Conservation (phyloP, 2,888 invertebrate genomes). For the Hymenopus coronatus region DNA sequence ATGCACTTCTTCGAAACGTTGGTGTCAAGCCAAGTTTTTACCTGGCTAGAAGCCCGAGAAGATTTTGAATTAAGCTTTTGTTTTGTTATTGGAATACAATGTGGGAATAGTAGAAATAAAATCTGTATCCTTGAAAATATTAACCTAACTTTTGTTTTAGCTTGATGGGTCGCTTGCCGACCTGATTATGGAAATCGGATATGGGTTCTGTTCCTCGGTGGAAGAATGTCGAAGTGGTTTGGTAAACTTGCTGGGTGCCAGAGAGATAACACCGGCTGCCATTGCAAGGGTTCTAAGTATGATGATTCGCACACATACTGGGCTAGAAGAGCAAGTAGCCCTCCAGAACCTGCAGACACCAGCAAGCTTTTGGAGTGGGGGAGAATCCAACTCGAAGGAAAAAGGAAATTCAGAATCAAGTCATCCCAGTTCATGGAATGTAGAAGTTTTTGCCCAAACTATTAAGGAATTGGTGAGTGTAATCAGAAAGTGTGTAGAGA, state of each 20-base stretch:
- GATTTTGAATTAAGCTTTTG: too few relatives aligned
- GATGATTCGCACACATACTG: constrained; percentile 81
- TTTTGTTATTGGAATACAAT: neutral
- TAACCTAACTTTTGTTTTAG: constrained; percentile 38
- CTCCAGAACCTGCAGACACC: constrained; percentile 37
- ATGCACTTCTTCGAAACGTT: too few relatives aligned
- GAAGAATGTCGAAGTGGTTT: constrained; percentile 87
- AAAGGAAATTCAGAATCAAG: constrained; percentile 43
- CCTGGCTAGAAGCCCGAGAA: too few relatives aligned
- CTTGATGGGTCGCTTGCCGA: constrained; percentile 79
- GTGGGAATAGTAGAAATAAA: too few relatives aligned
- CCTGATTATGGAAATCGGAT: constrained; percentile 88
- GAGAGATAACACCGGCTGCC: constrained; percentile 78
- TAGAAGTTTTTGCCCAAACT: constrained; percentile 90
- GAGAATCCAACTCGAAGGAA: constrained; percentile 55
- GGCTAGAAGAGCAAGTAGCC: constrained; percentile 70
- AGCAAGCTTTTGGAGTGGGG: constrained; percentile 26
- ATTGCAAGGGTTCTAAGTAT: constrained; percentile 82
- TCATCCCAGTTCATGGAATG: constrained; percentile 75
- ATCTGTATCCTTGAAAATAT: neutral
- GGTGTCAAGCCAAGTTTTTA: too few relatives aligned
- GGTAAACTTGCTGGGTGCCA: constrained; percentile 70
- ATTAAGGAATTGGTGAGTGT: constrained; percentile 74
- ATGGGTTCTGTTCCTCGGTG: constrained; percentile 78
- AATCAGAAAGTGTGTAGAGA: neutral